Evolutionary conservation across 37 sponge, comb jelly and placozoan species (phyloP), one percentile per base, ranked within the genome.

Genomic region (Theonella swinhoei): DNA sequence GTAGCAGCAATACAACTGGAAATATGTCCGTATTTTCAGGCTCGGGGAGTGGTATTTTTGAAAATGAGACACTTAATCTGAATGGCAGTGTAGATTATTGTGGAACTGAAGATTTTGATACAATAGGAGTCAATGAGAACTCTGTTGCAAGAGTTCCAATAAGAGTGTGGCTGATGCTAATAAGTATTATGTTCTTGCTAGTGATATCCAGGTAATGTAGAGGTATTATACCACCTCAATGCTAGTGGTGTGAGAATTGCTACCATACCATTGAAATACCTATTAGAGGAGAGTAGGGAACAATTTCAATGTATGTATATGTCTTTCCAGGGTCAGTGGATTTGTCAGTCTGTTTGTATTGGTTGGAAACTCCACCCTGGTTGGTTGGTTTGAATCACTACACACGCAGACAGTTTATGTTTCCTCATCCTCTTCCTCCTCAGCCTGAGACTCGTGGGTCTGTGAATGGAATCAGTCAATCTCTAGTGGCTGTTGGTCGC

Each of bases 381-480:
- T 89, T 14, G 65, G 84, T 83, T 3, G 64, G 23, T 9, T 42
- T 4, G 29, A 5, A 33, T 28, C 7, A 4, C 20, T 43, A 31
- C 38, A 59, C 43, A 59, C 43, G 76, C 30, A 8, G 40, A 59
- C 23, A 8, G 4, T 30, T 47, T 20, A 14, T 11, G 32, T 35
- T 75, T 11, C 24, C 9, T n/a, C 25, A 67, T 67, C 30, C 25
- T 72, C 17, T 5, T 11, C 22, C 34, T 72, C 34, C 42, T 58
- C 63, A 92, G 85, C 83, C 88, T 24, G 68, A 60, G 38, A 85
- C 81, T 28, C 38, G 88, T 22, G 96, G 94, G 2, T 80, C 83
- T 3, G 90, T 95, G 38, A 95, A 92, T 80, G 93, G 94, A 0
- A 79, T 83, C 24, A 87, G 87, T 1, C 94, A 92, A 78, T 77